Evolutionary conservation across 2,113 vertebrate species (phyloP).

Genomic region (Vidua macroura): DNA sequence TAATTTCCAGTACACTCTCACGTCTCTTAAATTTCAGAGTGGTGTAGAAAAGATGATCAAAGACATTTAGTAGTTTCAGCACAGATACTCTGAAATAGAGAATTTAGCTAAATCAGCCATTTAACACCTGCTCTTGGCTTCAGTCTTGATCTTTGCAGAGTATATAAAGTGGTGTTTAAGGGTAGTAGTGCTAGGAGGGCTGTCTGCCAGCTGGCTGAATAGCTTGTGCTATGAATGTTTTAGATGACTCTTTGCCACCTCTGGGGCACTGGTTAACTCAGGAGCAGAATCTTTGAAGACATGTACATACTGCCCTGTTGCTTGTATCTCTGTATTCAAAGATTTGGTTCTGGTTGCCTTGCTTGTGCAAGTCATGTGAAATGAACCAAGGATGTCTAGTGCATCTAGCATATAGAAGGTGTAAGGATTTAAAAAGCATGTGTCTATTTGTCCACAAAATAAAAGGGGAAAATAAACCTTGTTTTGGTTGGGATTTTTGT

Average conservation of each 20-base stretch:
- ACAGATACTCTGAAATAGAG: neutral
- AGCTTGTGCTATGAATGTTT: neutral
- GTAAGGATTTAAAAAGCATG: neutral
- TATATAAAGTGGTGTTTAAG: neutral
- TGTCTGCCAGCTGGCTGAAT: neutral
- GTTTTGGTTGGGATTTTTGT: neutral
- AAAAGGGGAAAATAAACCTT: neutral
- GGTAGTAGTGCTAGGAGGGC: neutral
- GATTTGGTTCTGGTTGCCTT: neutral
- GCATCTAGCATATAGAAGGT: neutral
- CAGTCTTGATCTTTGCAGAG: neutral
- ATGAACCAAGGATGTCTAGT: neutral
- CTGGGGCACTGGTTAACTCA: neutral
- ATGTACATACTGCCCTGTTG: rapidly evolving
- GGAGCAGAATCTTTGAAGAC: neutral
- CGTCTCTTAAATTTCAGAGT: neutral
- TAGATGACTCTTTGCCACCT: neutral
- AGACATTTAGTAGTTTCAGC: neutral
- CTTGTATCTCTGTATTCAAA: neutral
- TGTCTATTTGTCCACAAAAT: neutral
- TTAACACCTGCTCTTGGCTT: neutral
- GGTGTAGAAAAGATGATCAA: neutral
- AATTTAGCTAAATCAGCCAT: neutral
- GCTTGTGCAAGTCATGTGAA: neutral
- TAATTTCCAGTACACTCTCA: neutral